Base-by-base conservation (phyloP, 2,797 vertebrate genomes). In the Micropoecilia bifurca region DNA sequence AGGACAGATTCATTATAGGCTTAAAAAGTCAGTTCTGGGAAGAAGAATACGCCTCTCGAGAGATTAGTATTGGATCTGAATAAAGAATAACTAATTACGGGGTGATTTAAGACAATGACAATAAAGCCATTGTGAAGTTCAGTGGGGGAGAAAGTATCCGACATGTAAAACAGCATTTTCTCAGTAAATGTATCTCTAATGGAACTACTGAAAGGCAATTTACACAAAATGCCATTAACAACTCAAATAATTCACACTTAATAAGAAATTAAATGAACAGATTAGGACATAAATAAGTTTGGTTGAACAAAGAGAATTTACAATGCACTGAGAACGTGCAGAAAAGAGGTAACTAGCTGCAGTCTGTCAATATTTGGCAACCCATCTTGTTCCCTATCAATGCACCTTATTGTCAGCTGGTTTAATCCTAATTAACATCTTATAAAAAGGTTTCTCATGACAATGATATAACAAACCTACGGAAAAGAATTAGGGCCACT, bases 1-100 rank as follows among this genome's bases (percentile, higher is more conserved):
- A 93, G 86, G 89, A 90, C 80, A 84, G 87, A 88, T 91, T 91
- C 88, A 91, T 91, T 88, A 90, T 81, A 63, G 90, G 89, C 89
- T 94, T 90, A 92, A 88, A 90, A 89, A 87, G 88, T 90, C 86
- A 89, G 83, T 69, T 69, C 74, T 73, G 68, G 79, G 68, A 89
- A 85, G 82, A 75, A 68, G 76, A 86, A 88, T 88, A 74, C 53
- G 75, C 78, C 82, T 83, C 87, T 87, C 74, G 80, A 83, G 88
- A 92, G 92, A 91, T 93, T 90, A 91, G 76, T 45, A 73, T 81
- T 33, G 89, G 87, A 90, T 90, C 91, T 88, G 83, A 79, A 77
- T 78, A 68, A 78, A 93, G 83, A 87, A 88, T 83, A 88, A 87
- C 83, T 87, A 91, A 94, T 91, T 89, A 91, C 69, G 80, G 91